A percentile compares a stretch with the other conserved stretches of the same genome.
Evolutionary conservation across 1,140 invertebrate species (phyloP).

Genomic region (Cherax quadricarinatus): DNA sequence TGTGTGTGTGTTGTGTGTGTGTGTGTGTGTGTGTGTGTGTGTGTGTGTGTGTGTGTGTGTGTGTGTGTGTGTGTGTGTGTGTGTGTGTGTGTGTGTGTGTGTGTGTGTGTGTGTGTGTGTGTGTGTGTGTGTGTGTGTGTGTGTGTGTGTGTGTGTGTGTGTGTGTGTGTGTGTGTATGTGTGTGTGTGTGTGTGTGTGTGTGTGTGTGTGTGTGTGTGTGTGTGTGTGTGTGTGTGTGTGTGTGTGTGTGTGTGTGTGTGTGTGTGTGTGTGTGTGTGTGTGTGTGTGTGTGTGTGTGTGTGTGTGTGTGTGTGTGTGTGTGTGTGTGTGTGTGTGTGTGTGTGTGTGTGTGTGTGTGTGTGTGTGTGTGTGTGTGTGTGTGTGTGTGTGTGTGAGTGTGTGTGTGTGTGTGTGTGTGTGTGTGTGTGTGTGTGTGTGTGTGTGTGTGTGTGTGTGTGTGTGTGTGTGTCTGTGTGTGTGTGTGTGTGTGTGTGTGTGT

Average conservation of each 20-base stretch:
- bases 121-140: constrained; percentile 26
- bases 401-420: not conserved
- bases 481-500: constrained; percentile 25
- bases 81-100: constrained; percentile 36
- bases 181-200: no score
- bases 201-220: not conserved
- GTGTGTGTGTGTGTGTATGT: no score
- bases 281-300: no score
- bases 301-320: no score
- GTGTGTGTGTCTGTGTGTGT: not conserved
- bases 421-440: not conserved
- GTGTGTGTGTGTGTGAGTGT: not conserved
- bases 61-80: constrained; percentile 24
- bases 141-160: not conserved
- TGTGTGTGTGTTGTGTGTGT: no score
- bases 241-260: not conserved
- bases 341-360: not conserved
- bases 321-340: not conserved
- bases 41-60: not conserved
- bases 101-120: constrained; percentile 19
- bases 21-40: no score
- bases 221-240: not conserved
- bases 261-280: not conserved
- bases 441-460: not conserved
- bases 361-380: not conserved